These are phyloP conservation scores for Leucoptera coffeella DNA, from an alignment of 2,888 invertebrate species.

Conservation along the genomic window DNA sequence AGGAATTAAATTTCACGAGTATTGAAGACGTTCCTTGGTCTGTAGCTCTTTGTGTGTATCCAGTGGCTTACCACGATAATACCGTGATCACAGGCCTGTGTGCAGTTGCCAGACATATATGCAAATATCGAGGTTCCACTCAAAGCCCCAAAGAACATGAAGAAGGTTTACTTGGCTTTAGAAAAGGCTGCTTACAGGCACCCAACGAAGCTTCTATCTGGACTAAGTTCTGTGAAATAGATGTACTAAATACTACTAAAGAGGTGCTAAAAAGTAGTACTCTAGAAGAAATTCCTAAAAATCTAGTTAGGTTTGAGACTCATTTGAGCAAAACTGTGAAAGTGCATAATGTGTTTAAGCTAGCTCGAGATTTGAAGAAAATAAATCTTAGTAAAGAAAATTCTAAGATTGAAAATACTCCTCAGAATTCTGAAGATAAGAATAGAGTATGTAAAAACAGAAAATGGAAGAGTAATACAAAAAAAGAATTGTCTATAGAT, in stretches of 20 bases:
- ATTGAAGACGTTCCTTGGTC: constrained; percentile 35
- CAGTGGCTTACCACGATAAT: constrained; percentile 55
- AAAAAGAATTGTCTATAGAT: constrained; percentile 25
- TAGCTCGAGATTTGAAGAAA: constrained; percentile 54
- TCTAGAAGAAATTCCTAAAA: constrained; percentile 51
- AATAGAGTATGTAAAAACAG: constrained; percentile 25
- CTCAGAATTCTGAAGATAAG: constrained; percentile 7
- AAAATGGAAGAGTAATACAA: constrained; percentile 41
- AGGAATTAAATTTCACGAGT: constrained; percentile 19
- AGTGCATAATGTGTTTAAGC: constrained; percentile 79
- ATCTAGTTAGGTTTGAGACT: constrained; percentile 71
- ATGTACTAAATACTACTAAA: constrained; percentile 59
- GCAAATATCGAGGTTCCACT: constrained; percentile 13
- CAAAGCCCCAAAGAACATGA: constrained; percentile 20
- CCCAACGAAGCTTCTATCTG: constrained; percentile 81
- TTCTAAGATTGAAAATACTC: constrained; percentile 9
- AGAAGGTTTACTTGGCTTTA: constrained; percentile 66
- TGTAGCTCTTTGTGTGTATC: constrained; percentile 50
- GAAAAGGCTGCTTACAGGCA: constrained; percentile 71
- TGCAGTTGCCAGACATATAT: constrained; percentile 53
- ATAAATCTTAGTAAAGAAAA: constrained; percentile 10
- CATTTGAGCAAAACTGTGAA: constrained; percentile 79
- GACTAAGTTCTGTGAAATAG: constrained; percentile 90
- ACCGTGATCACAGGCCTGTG: constrained; percentile 72
- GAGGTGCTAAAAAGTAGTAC: constrained; percentile 16